Base-by-base conservation (phyloP, 2,888 invertebrate genomes). In the Brassicogethes aeneus region DNA sequence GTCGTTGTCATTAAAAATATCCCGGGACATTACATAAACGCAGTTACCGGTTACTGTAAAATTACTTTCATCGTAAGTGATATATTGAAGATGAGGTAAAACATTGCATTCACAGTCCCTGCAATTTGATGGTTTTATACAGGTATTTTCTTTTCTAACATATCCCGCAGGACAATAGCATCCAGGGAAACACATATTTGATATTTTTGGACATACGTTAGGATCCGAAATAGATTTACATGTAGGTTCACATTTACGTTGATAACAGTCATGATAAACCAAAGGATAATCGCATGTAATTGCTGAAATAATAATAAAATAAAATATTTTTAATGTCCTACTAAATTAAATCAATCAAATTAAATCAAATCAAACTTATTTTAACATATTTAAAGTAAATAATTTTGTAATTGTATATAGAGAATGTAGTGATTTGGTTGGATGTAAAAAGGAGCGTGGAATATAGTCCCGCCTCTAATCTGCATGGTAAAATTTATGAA, bases 31-130 rank as follows among this genome's bases (percentile, higher is more conserved):
- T 16, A 90, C 71, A 61, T 90, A 91, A 0, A 86, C 86, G 63
- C 93, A 93, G 62, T 87, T 87, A 3, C 87, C 88, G 49, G 83
- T 79, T 64, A 86, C 84, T 0, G 84, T 84, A 52, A 85, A 81
- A 54, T 84, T 82, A 45, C 76, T 79, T 15, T 82, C 79, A 61
- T 93, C 92, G 60, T 89, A 94, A 16, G 85, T 87, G 43, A 80
- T 74, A 65, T 86, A 89, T 57, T 88, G 84, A 1, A 88, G 80
- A 37, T 85, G 79, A 0, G 90, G 90, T 44, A 83, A 75, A 0
- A 85, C 81, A 51, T 82, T 65, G 45, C 70, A 79, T 70, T 77
- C 65, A 72, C 89, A 89, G 61, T 90, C 86, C 39, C 80, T 73
- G 57, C 90, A 90, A 42, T 80, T 80, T 0, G 76, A 70, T 0